Evolutionary conservation across 2,888 invertebrate genomes (phyloP).

Genomic region (Oscheius myriophilus): DNA sequence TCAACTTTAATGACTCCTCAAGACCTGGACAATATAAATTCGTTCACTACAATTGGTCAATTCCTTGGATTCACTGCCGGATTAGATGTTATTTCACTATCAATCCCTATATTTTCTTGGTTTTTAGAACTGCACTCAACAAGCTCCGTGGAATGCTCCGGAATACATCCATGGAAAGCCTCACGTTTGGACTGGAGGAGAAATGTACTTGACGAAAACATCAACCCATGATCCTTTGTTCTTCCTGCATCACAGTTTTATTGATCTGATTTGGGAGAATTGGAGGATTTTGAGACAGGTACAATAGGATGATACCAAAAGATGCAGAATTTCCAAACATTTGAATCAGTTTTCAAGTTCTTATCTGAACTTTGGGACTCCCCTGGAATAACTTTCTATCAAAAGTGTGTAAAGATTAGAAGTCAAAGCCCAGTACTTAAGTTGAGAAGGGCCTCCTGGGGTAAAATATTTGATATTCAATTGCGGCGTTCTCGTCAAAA

Average conservation of each 20-base stretch:
- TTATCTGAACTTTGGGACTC: too few relatives aligned
- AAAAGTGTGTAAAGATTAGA: too few relatives aligned
- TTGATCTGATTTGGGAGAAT: slow-evolving; percentile 71
- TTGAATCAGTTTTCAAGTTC: too few relatives aligned
- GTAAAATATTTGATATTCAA: too few relatives aligned
- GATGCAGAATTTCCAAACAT: too few relatives aligned
- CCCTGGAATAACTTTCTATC: too few relatives aligned
- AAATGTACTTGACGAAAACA: slow-evolving; percentile 51
- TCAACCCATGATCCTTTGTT: slow-evolving; percentile 71
- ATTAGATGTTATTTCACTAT: neutral
- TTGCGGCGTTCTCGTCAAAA: too few relatives aligned
- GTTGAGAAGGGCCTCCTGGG: too few relatives aligned
- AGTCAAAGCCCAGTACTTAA: too few relatives aligned
- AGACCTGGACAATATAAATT: neutral
- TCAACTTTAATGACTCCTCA: neutral
- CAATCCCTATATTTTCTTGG: neutral
- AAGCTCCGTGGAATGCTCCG: slow-evolving; percentile 26
- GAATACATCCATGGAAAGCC: slow-evolving; percentile 63
- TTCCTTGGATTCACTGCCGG: slow-evolving; percentile 8
- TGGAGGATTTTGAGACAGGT: slow-evolving; percentile 46
- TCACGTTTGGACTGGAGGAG: slow-evolving; percentile 60
- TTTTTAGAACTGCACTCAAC: slow-evolving; percentile 12
- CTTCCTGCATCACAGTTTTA: slow-evolving; percentile 71
- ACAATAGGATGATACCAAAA: too few relatives aligned
- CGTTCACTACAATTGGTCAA: neutral